Conservation (phyloP, 2,113 vertebrate genomes). For the Spea multiplicata region DNA sequence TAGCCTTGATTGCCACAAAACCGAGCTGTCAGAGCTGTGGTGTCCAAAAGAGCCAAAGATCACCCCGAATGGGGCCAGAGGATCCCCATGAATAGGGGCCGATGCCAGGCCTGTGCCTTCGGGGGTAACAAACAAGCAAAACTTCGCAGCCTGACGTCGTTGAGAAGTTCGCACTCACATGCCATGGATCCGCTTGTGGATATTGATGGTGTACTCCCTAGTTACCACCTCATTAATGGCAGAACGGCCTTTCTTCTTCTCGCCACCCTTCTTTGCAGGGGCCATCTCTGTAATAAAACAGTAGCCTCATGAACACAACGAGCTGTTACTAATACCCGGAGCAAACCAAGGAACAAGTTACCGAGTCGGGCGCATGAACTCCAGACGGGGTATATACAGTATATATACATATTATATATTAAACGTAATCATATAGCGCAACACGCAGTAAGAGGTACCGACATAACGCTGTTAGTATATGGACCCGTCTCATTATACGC, state of each 20-base stretch:
- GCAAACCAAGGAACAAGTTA: too few relatives aligned
- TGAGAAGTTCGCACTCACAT: conserved; percentile 74
- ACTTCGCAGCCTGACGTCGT: too few relatives aligned
- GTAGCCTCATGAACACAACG: background rate
- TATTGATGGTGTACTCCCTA: conserved; percentile 95
- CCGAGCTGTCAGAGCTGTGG: too few relatives aligned
- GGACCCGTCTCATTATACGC: background rate
- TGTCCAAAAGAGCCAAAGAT: too few relatives aligned
- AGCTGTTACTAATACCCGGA: background rate
- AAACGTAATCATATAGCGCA: background rate
- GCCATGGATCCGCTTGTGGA: conserved; percentile 98
- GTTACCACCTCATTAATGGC: conserved; percentile 99
- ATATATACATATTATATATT: background rate
- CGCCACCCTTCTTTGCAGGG: conserved; percentile 92
- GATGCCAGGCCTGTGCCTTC: too few relatives aligned
- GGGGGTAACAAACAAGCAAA: too few relatives aligned
- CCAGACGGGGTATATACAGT: background rate
- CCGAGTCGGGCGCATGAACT: background rate
- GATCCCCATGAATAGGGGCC: too few relatives aligned
- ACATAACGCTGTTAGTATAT: too few relatives aligned
- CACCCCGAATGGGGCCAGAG: too few relatives aligned
- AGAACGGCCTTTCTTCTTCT: conserved; percentile 97
- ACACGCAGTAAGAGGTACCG: background rate
- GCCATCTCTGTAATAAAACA: conserved; percentile 75
- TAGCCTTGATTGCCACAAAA: too few relatives aligned